A percentile compares a stretch with the other conserved stretches of the same genome.
Evolutionary conservation across 1,140 invertebrate species (phyloP).

Genomic region (Popillia japonica): DNA sequence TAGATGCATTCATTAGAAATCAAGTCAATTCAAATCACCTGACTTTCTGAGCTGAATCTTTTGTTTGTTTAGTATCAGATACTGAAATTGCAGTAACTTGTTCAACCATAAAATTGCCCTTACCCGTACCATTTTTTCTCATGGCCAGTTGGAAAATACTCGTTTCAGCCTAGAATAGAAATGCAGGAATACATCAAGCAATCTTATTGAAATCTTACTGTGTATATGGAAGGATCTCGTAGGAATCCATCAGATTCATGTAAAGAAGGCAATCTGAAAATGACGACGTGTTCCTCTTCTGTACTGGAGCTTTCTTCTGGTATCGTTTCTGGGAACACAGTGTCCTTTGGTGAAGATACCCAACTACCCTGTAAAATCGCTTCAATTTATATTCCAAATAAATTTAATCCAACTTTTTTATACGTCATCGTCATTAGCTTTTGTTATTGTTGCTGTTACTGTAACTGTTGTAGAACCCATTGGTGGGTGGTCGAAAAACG

Average conservation of each 20-base stretch:
- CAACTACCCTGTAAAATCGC: constrained; percentile 66
- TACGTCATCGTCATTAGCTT: constrained; percentile 69
- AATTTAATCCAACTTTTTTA: neutral
- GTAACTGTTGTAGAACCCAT: constrained; percentile 49
- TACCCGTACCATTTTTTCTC: constrained; percentile 62
- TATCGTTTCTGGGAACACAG: constrained; percentile 88
- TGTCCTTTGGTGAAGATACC: constrained; percentile 86
- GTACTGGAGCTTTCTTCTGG: constrained; percentile 91
- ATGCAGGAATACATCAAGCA: neutral
- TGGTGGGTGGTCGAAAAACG: constrained; percentile 44
- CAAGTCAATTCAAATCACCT: constrained; percentile 59
- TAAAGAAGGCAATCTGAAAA: constrained; percentile 77
- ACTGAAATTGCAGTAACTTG: constrained; percentile 62
- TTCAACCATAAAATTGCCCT: constrained; percentile 62
- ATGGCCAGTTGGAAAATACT: constrained; percentile 69
- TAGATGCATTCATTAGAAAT: neutral
- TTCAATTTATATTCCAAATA: neutral
- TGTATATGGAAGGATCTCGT: constrained; percentile 70
- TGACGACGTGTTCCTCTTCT: constrained; percentile 90
- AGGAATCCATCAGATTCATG: constrained; percentile 70
- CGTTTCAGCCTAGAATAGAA: constrained; percentile 63
- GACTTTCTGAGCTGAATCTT: constrained; percentile 66
- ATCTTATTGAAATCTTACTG: constrained; percentile 61
- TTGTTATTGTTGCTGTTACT: constrained; percentile 55
- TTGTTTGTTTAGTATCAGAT: constrained; percentile 62